phyloP scores from a whole-genome alignment of 2,888 invertebrate genomes.

The Ectemnius lituratus region DNA sequence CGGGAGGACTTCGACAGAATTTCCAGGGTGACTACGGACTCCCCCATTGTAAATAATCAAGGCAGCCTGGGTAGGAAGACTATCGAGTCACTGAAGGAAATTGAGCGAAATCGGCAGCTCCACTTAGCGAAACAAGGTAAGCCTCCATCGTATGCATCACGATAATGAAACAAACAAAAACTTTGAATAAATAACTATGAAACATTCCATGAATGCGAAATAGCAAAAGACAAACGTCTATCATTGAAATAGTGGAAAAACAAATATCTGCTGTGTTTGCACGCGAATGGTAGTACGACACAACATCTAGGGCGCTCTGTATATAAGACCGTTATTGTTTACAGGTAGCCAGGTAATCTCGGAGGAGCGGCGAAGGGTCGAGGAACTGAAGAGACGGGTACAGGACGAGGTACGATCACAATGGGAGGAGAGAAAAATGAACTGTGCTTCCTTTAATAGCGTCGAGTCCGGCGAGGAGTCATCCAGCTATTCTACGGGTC shows the following conservation, averaged over 20 bases:
- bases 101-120: constrained; percentile 91
- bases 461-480: constrained; percentile 82
- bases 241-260: too few relatives aligned
- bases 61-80: constrained; percentile 87
- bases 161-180: background rate
- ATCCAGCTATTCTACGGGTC: constrained; percentile 81
- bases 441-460: constrained; percentile 83
- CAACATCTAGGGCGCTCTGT: background rate
- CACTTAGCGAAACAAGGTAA: constrained; percentile 94
- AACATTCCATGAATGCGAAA: background rate
- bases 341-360: constrained; percentile 94
- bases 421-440: constrained; percentile 86
- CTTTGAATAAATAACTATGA: too few relatives aligned
- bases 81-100: constrained; percentile 91
- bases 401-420: constrained; percentile 94
- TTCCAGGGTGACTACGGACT: constrained; percentile 91
- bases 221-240: background rate
- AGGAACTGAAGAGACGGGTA: constrained; percentile 90
- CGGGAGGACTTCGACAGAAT: constrained; percentile 93
- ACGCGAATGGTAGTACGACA: background rate
- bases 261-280: background rate
- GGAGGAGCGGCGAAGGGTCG: constrained; percentile 92
- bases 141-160: background rate
- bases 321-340: constrained; percentile 2
- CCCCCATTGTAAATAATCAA: constrained; percentile 84